Evolutionary conservation across 2,113 vertebrate genomes (phyloP), one percentile per base, ranked within the genome.

Genomic region (Pteropus alecto): DNA sequence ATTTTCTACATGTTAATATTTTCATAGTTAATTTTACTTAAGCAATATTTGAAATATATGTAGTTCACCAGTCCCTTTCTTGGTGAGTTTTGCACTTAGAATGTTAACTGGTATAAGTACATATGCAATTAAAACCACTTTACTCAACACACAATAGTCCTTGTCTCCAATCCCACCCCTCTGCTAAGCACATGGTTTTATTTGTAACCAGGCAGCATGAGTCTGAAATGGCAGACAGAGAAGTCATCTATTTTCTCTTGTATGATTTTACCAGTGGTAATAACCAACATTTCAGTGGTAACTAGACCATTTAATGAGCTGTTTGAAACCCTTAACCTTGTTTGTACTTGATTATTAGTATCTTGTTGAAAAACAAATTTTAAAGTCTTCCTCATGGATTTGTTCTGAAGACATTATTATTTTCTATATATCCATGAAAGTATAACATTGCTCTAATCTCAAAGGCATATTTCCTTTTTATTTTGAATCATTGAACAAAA

Each of bases 21-120:
- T 74, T 76, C 70, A 92, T 7, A 48, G 33, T 90, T 92, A 94
- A 90, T 90, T 61, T 87, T 33, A 78, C n/a, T 68, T 78, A 61
- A 83, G 71, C 0, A 90, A 12, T 46, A 19, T 82, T 38, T 71
- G 26, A 54, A 74, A 35, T 41, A 93, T 15, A 78, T 71, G 77
- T 73, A 85, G 51, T 82, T 90, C 7, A 79, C 22, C 19, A n/a
- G 7, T 43, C 61, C 10, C 18, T 86, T 92, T 78, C 61, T 81
- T 51, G 30, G 26, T 93, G 26, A 1, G 3, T 54, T 85, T 38
- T 71, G 24, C 28, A 84, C 41, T 91, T 70, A 77, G n/a, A 61
- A 67, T 5, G 3, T 35, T 63, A 91, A 30, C 30, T 48, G 68
- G 35, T 15, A 4, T 67, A 68, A 58, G 5, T 7, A 83, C 2